Percentiles rank a stretch among this genome's conserved stretches.
Evolutionary conservation across 2,888 invertebrate species (phyloP).

Genomic region (Pediacus dermestoides): DNA sequence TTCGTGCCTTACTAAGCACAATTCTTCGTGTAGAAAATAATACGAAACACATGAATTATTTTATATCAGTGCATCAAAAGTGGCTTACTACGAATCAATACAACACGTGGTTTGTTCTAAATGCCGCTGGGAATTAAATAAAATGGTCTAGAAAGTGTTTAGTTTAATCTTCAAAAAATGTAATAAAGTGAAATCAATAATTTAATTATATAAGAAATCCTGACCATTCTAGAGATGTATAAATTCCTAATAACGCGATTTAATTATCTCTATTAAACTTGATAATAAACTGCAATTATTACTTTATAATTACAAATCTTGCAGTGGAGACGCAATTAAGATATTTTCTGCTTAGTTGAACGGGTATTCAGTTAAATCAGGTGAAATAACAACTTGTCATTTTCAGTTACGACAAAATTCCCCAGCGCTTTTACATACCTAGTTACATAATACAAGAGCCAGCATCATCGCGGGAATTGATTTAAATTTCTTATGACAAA

Average conservation of each 20-base stretch:
- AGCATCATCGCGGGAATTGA: too few relatives aligned
- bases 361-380: constrained; percentile 19
- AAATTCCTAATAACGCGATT: background rate
- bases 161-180: too few relatives aligned
- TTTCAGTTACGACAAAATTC: constrained; percentile 19
- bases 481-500: too few relatives aligned
- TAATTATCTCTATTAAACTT: constrained; percentile 1
- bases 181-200: too few relatives aligned
- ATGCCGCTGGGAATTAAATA: too few relatives aligned
- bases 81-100: constrained; percentile 6
- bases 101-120: background rate
- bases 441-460: too few relatives aligned
- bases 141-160: too few relatives aligned
- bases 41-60: constrained; percentile 11
- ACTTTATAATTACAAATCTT: constrained; percentile 3
- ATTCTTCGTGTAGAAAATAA: constrained; percentile 11
- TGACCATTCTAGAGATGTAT: background rate
- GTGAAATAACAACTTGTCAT: constrained; percentile 21
- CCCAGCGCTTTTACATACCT: too few relatives aligned
- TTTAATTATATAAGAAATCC: too few relatives aligned
- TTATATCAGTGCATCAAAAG: constrained; percentile 11
- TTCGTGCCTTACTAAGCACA: constrained; percentile 4
- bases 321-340: constrained; percentile 14
- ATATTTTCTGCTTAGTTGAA: constrained; percentile 21
- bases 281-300: constrained; percentile 1